These are phyloP conservation scores for Heliocidaris tuberculata DNA, from an alignment of 35 echinoderm and acorn worm genomes.

Conservation along the genomic window DNA sequence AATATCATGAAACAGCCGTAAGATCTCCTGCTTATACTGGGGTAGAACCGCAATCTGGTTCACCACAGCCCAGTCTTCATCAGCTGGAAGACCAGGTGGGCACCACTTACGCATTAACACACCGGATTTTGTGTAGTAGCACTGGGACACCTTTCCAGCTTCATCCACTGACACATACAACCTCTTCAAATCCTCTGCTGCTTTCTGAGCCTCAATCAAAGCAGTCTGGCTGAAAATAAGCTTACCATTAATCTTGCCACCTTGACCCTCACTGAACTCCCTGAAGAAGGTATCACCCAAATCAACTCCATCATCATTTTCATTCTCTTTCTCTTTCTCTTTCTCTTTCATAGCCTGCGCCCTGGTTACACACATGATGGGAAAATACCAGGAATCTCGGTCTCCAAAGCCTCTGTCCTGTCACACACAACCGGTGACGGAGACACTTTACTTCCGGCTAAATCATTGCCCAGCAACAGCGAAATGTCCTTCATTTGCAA, in stretches of 20 bases:
- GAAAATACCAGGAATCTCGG: background rate
- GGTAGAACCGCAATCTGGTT: background rate
- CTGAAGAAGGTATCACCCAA: too few species aligned
- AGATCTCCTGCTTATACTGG: background rate
- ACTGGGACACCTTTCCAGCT: too few species aligned
- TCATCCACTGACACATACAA: too few species aligned
- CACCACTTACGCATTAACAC: constrained; percentile 5
- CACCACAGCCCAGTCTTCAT: background rate
- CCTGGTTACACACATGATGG: background rate
- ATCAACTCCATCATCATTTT: too few species aligned
- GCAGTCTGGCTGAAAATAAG: background rate
- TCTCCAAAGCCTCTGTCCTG: background rate
- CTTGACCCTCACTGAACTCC: background rate
- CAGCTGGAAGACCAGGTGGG: background rate
- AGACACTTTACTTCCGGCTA: background rate
- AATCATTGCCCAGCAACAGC: too few species aligned
- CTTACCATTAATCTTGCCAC: background rate
- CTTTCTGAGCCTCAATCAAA: too few species aligned
- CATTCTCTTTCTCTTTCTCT: too few species aligned
- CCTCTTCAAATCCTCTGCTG: too few species aligned
- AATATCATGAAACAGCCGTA: too few species aligned
- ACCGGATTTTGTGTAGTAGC: too few species aligned
- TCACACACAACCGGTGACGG: background rate
- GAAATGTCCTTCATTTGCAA: too few species aligned
- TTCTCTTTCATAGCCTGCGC: too few species aligned